Conservation (phyloP, 2,797 vertebrate genomes). For the Artibeus jamaicensis region DNA sequence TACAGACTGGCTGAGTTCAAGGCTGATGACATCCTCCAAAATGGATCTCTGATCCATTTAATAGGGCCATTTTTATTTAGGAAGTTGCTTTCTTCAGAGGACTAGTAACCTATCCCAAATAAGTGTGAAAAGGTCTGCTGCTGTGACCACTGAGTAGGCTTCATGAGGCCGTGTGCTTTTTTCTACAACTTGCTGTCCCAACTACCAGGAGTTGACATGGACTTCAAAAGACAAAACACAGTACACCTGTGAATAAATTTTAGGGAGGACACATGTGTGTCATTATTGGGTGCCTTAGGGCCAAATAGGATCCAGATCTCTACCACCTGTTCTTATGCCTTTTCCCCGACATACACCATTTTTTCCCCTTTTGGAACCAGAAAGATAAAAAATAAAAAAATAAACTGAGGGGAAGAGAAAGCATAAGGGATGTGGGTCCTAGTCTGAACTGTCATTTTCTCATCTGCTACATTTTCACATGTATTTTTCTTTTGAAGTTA, state of each 20-base stretch:
- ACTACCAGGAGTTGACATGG: no score
- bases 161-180: fast-evolving
- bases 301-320: neutral
- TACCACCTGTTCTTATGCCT: neutral
- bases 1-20: neutral
- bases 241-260: neutral
- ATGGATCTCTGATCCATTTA: neutral
- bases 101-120: neutral
- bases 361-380: neutral
- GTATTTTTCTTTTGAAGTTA: neutral
- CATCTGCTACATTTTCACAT: neutral
- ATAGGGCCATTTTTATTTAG: fast-evolving
- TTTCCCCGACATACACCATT: fast-evolving
- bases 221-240: neutral
- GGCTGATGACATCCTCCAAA: fast-evolving
- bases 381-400: neutral
- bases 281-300: neutral
- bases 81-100: neutral
- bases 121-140: neutral
- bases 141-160: neutral
- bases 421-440: neutral
- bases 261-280: neutral
- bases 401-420: neutral
- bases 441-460: neutral
- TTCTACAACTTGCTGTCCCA: neutral